Evolutionary conservation across 2,113 vertebrate genomes (phyloP).

Genomic region (Probosciger aterrimus): DNA sequence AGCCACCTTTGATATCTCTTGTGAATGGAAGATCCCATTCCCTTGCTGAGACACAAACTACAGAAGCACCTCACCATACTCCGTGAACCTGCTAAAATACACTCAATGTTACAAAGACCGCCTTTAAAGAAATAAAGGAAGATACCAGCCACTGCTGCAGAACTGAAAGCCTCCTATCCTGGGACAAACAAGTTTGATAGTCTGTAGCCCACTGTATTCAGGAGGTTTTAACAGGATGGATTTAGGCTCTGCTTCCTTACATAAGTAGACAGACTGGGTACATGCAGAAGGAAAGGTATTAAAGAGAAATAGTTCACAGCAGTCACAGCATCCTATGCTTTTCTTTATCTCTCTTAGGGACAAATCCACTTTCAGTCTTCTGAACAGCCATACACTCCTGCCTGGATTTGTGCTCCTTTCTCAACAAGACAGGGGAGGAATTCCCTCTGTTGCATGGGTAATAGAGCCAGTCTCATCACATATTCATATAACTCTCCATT

Average conservation of each 20-base stretch:
- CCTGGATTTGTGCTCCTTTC: not conserved
- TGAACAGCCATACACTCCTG: not conserved
- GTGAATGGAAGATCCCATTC: not conserved
- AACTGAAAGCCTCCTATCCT: not conserved
- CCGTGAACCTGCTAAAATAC: not conserved
- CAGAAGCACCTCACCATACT: not conserved
- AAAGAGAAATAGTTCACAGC: not conserved
- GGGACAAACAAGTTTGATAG: not conserved
- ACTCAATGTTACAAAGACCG: not conserved
- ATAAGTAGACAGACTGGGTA: not conserved
- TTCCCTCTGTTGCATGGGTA: not conserved
- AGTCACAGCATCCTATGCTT: not conserved
- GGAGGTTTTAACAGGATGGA: not conserved
- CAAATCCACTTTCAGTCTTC: not conserved
- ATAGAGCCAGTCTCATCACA: not conserved
- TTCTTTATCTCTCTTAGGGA: not conserved
- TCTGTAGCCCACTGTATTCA: not conserved
- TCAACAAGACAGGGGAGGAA: not conserved
- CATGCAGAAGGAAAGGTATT: not conserved
- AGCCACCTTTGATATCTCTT: not conserved
- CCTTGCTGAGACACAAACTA: not conserved
- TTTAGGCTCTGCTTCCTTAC: not conserved
- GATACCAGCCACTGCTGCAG: not conserved
- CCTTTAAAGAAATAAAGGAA: not conserved
- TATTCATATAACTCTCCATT: not conserved